Evolutionary conservation across 2,113 vertebrate genomes (phyloP).

Genomic region (Boleophthalmus pectinirostris): DNA sequence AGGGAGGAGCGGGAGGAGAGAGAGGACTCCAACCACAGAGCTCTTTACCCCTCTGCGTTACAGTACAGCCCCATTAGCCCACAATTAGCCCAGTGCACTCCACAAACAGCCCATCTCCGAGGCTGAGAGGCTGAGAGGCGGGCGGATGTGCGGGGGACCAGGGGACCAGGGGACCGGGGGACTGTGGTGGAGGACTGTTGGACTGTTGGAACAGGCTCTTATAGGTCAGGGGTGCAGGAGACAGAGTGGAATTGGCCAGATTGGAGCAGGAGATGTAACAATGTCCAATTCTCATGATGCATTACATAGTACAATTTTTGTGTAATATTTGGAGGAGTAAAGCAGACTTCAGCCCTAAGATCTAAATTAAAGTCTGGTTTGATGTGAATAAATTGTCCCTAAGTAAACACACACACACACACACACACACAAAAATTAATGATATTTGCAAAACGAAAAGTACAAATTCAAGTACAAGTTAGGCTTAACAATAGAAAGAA

Average conservation of each 20-base stretch:
- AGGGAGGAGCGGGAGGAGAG: constrained; percentile 9
- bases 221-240: background rate
- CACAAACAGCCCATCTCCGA: constrained; percentile 43
- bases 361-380: no score
- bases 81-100: constrained; percentile 64
- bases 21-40: constrained; percentile 52
- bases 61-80: constrained; percentile 67
- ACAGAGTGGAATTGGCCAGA: constrained; percentile 11
- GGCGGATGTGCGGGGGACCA: constrained; percentile 26
- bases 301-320: no score
- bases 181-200: constrained; percentile 3
- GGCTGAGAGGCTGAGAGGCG: constrained; percentile 40
- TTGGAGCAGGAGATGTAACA: no score
- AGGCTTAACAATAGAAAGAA: no score
- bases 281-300: no score
- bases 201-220: constrained; percentile 35
- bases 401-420: no score
- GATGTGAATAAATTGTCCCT: no score
- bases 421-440: no score
- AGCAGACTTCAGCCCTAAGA: no score
- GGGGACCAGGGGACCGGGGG: constrained; percentile 24
- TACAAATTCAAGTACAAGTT: no score
- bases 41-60: constrained; percentile 65
- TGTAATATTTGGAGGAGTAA: no score
- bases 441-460: no score